phyloP scores from a whole-genome alignment of 2,888 invertebrate species.

The Orchestes rusci region DNA sequence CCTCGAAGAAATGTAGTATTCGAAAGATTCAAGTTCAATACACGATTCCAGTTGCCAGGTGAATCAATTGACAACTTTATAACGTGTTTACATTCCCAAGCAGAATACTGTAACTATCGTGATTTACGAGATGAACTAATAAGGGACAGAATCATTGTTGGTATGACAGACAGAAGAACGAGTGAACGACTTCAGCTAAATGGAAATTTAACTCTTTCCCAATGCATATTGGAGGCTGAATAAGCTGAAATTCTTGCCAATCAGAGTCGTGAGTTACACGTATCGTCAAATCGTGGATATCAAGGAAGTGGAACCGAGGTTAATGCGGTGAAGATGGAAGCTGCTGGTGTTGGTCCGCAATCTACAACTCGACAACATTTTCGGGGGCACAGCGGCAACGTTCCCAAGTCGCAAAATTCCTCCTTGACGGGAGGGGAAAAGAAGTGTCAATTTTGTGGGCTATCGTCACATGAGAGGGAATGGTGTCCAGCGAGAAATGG shows the following conservation, averaged over 20 bases:
- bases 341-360: not conserved
- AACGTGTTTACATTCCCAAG: too few species aligned
- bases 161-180: too few species aligned
- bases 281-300: not conserved
- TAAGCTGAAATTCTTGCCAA: conserved; percentile 18
- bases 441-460: not conserved
- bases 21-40: too few species aligned
- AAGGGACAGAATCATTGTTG: too few species aligned
- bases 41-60: too few species aligned
- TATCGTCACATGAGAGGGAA: not conserved
- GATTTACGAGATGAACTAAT: too few species aligned
- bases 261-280: conserved; percentile 12
- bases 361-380: not conserved
- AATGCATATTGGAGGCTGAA: conserved; percentile 13
- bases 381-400: not conserved
- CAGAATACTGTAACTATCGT: too few species aligned
- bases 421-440: not conserved
- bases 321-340: not conserved
- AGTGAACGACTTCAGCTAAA: too few species aligned
- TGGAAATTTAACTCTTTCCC: conserved; percentile 8
- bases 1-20: not conserved
- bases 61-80: too few species aligned
- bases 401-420: not conserved
- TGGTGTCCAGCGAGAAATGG: not conserved
- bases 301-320: not conserved